Evolutionary conservation across 37 sponge, comb jelly and placozoan genomes (phyloP), one percentile per base, ranked within the genome.

Genomic region (Chondrosia reniformis): DNA sequence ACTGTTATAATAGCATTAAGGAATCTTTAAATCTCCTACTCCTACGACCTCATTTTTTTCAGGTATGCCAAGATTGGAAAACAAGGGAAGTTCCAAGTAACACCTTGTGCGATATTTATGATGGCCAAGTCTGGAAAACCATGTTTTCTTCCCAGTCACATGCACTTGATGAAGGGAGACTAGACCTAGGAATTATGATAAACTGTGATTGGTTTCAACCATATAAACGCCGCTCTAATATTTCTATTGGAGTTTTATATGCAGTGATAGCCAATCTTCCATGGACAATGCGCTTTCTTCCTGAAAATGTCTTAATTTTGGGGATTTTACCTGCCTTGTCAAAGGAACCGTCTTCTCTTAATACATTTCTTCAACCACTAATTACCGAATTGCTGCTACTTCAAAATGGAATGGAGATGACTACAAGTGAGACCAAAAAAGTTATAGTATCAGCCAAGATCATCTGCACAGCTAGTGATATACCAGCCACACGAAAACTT

Each of bases 181-280:
- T 42, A 17, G 71, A 27, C 46, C 46, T 71, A 32, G 27, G 31
- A 3, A 10, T 87, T 13, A 17, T 22, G 15, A 25, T 87, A 7
- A 87, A 87, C 33, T 28, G 81, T 45, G 88, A 87, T 65, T 87
- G 88, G 88, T 87, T 87, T 72, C 54, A 78, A 13, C 79, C 79
- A 46, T 87, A 43, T 59, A 30, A 52, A 27, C 62, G 75, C 34
- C n/a, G 58, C 27, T 38, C 54, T 15, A 42, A 25, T 12, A 63
- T 80, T 45, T 58, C 65, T 30, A 72, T 86, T 37, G 87, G 87
- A 33, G 77, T 45, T 2, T 67, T 86, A 24, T 86, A 81, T 37
- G 42, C 74, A 42, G 45, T 40, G 0, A 77, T 86, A 55, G 38
- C 49, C 24, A 86, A 86, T 33, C 62, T 86, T 15, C 86, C 86